phyloP scores from a whole-genome alignment of 2,888 invertebrate species.

The Idaea aversata region DNA sequence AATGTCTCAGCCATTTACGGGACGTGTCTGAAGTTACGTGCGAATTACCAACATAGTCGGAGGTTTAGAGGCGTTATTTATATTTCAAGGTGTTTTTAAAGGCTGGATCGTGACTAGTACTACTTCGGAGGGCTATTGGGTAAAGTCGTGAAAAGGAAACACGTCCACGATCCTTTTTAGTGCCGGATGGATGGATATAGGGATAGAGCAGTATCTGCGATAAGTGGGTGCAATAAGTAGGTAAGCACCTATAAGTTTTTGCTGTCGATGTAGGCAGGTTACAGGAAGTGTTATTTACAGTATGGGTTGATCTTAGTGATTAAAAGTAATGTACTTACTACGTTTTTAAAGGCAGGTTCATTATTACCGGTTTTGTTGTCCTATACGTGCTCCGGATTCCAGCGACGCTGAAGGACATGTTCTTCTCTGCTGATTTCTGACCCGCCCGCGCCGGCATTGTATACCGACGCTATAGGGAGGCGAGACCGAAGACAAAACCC shows the following conservation, averaged over 20 bases:
- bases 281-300: not conserved
- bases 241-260: conserved; percentile 18
- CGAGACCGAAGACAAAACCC: too few relatives aligned
- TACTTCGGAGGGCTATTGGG: conserved; percentile 27
- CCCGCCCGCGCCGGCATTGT: too few relatives aligned
- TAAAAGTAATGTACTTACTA: not conserved
- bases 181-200: conserved; percentile 25
- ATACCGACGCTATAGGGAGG: too few relatives aligned
- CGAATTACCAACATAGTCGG: conserved; percentile 17
- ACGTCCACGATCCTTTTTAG: conserved; percentile 45
- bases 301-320: not conserved
- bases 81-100: conserved; percentile 29
- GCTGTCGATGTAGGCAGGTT: not conserved
- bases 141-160: conserved; percentile 38
- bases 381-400: too few relatives aligned
- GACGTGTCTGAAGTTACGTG: conserved; percentile 9
- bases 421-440: too few relatives aligned
- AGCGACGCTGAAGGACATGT: too few relatives aligned
- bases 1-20: conserved; percentile 11
- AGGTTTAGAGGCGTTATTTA: conserved; percentile 25
- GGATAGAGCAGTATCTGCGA: not conserved
- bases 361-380: too few relatives aligned
- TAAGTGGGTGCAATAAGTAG: conserved; percentile 20
- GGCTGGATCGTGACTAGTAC: conserved; percentile 36
- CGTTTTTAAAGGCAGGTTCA: too few relatives aligned